Evolutionary conservation across 2,797 vertebrate species (phyloP).

Genomic region (Sebastes diploproa): DNA sequence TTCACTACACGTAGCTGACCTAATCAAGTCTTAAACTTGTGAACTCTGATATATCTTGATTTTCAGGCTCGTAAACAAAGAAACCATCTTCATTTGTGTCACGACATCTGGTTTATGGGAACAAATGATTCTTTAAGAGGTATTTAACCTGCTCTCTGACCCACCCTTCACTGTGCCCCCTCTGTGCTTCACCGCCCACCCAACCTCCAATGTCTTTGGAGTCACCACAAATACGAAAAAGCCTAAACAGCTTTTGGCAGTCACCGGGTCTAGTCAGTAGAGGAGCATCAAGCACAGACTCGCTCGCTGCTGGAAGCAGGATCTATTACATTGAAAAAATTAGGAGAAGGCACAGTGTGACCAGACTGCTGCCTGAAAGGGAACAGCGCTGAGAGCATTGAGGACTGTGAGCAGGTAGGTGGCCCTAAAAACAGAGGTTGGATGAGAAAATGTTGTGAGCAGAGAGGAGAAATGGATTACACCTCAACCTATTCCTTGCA

Average conservation of each 20-base stretch:
- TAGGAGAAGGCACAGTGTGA: constrained; percentile 69
- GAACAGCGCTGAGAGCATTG: constrained; percentile 62
- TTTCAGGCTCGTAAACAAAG: not conserved
- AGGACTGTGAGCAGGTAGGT: constrained; percentile 81
- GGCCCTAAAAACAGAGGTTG: constrained; percentile 34
- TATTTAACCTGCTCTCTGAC: constrained; percentile 60
- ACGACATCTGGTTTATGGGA: not conserved
- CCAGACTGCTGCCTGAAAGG: constrained; percentile 69
- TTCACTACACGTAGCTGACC: not conserved
- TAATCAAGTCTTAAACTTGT: not conserved
- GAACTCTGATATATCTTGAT: not conserved
- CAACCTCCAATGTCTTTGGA: constrained; percentile 68
- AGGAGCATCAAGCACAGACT: constrained; percentile 62
- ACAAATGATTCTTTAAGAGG: constrained; percentile 37
- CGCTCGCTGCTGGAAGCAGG: constrained; percentile 60
- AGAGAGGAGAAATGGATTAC: constrained; percentile 25
- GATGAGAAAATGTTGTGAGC: constrained; percentile 32
- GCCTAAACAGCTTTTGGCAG: constrained; percentile 74
- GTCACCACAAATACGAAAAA: constrained; percentile 71
- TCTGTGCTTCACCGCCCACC: constrained; percentile 58
- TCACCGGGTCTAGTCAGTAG: constrained; percentile 62
- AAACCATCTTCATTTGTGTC: constrained; percentile 3
- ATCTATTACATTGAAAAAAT: constrained; percentile 82
- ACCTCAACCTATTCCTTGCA: not conserved
- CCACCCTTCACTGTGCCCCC: constrained; percentile 37